phyloP scores from a whole-genome alignment of 2,113 vertebrate genomes.

The Myrmecobius fasciatus region DNA sequence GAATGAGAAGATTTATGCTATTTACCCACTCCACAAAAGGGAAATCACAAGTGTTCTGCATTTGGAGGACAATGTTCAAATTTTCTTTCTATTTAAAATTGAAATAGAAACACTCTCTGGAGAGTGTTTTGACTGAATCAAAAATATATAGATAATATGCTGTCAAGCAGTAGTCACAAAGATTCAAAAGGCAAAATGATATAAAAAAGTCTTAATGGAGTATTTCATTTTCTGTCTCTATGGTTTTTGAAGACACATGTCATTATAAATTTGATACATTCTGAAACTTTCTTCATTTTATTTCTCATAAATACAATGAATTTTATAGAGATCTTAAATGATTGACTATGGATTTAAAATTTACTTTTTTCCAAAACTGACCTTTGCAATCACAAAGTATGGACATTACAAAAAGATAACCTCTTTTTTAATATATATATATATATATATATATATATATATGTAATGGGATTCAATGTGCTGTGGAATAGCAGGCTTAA shows the following conservation, averaged over 20 bases:
- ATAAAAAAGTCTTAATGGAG: conserved; percentile 23
- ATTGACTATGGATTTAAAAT: conserved; percentile 51
- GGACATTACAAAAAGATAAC: conserved; percentile 52
- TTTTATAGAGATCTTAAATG: conserved; percentile 30
- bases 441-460: background rate
- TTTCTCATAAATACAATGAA: conserved; percentile 25
- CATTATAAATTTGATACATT: conserved; percentile 46
- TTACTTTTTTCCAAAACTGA: conserved; percentile 47
- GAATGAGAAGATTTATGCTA: background rate
- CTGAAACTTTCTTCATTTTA: conserved; percentile 36
- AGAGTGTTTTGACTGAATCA: background rate
- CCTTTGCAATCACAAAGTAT: conserved; percentile 26
- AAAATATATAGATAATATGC: background rate
- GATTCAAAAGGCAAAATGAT: background rate
- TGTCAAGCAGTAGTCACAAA: background rate
- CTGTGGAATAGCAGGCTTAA: conserved; percentile 55
- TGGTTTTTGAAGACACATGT: conserved; percentile 35
- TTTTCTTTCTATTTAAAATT: background rate
- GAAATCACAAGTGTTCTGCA: background rate
- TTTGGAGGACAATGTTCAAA: background rate
- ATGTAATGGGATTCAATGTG: conserved; percentile 56
- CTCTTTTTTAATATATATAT: conserved; percentile 48
- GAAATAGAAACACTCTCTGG: background rate
- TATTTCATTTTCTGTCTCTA: conserved; percentile 54
- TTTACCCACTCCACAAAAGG: background rate